phyloP scores from a whole-genome alignment of 2,888 invertebrate genomes.

The Aricia artaxerxes region DNA sequence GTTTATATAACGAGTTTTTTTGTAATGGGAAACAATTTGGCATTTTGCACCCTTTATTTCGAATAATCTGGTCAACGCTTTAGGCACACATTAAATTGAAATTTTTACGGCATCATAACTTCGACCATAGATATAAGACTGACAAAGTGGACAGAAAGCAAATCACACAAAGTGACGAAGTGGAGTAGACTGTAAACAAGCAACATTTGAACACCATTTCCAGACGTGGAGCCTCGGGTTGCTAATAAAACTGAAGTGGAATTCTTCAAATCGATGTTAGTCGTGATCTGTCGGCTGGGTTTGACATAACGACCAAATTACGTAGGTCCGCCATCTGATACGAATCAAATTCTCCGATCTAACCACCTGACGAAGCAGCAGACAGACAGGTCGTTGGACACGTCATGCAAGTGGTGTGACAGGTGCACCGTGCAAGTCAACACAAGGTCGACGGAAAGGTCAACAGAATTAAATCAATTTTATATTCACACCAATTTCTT shows the following conservation, averaged over 20 bases:
- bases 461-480: slow-evolving; percentile 23
- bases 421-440: not conserved
- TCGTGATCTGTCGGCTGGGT: no score
- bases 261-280: no score
- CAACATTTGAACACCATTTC: no score
- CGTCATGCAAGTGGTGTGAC: slow-evolving; percentile 20
- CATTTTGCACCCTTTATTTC: not conserved
- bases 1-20: not conserved
- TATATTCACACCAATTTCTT: slow-evolving; percentile 19
- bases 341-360: not conserved
- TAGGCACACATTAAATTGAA: no score
- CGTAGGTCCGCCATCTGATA: not conserved
- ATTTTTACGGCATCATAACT: not conserved
- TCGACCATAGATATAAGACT: not conserved
- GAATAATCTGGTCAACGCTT: no score
- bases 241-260: no score
- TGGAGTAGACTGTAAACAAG: not conserved
- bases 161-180: not conserved
- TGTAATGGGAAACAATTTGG: not conserved
- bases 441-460: slow-evolving; percentile 23
- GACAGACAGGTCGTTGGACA: slow-evolving; percentile 6
- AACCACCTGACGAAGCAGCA: slow-evolving; percentile 16
- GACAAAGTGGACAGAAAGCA: not conserved
- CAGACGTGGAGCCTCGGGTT: no score
- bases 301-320: not conserved